Evolutionary conservation across 2,113 vertebrate species (phyloP).

Genomic region (Pelvicachromis taeniatus): DNA sequence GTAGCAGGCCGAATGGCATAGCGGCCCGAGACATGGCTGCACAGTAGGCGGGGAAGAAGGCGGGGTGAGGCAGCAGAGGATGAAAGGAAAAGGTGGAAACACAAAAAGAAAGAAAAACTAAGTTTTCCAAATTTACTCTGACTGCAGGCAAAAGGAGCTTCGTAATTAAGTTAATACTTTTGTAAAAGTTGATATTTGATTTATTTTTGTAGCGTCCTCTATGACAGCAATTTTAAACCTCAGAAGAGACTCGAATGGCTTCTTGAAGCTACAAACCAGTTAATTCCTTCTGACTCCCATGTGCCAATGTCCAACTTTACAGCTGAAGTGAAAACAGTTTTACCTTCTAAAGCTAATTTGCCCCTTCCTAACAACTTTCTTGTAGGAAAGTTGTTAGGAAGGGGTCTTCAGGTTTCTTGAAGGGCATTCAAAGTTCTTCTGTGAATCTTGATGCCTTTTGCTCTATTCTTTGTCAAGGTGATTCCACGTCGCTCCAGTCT

Average conservation of each 20-base stretch:
- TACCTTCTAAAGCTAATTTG: background rate
- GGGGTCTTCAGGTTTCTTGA: background rate
- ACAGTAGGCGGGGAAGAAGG: background rate
- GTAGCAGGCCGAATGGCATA: conserved; percentile 86
- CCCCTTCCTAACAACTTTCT: background rate
- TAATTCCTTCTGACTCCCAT: background rate
- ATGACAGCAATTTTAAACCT: background rate
- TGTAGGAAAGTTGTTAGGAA: background rate
- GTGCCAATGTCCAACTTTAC: background rate
- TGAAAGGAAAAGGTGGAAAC: background rate
- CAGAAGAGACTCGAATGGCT: background rate
- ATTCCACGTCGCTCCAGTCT: background rate
- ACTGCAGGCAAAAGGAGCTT: background rate
- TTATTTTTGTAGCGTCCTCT: background rate
- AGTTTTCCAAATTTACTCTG: background rate
- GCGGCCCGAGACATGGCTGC: conserved; percentile 82
- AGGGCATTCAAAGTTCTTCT: background rate
- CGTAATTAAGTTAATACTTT: background rate
- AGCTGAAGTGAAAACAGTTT: background rate
- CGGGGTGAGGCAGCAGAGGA: background rate
- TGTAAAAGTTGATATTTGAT: background rate
- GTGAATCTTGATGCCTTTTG: background rate
- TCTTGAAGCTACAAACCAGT: background rate
- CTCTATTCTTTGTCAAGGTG: background rate
- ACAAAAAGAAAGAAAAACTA: background rate